Conservation (phyloP, 53 echinoderm and acorn worm genomes). For the Astropecten irregularis region DNA sequence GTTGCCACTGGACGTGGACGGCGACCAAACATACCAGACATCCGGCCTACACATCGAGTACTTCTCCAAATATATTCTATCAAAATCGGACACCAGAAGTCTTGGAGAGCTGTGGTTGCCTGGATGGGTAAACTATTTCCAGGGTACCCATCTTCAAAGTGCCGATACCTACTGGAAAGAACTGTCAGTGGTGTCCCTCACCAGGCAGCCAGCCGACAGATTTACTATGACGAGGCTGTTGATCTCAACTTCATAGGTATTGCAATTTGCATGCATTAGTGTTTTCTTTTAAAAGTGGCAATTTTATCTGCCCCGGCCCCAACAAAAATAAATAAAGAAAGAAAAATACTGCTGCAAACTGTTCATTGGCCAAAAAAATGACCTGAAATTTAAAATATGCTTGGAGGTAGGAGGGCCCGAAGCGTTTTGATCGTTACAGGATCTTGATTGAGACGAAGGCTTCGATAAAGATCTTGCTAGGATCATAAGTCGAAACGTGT, state of each 20-base stretch:
- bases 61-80: slow-evolving; percentile 32
- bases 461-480: too few relatives aligned
- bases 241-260: slow-evolving; percentile 48
- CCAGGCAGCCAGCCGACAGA: slow-evolving; percentile 5
- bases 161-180: slow-evolving; percentile 13
- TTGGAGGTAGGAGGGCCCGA: too few relatives aligned
- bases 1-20: slow-evolving; percentile 46
- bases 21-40: slow-evolving; percentile 14
- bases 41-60: slow-evolving; percentile 21
- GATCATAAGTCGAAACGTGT: too few relatives aligned
- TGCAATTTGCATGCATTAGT: too few relatives aligned
- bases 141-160: slow-evolving; percentile 12
- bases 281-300: too few relatives aligned
- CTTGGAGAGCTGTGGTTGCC: slow-evolving; percentile 20
- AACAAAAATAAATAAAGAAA: too few relatives aligned
- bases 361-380: too few relatives aligned
- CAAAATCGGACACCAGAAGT: slow-evolving; percentile 9
- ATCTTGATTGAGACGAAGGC: too few relatives aligned
- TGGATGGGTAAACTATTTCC: slow-evolving; percentile 50
- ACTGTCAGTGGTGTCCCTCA: slow-evolving; percentile 7
- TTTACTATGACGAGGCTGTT: slow-evolving; percentile 13
- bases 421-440: too few relatives aligned
- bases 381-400: too few relatives aligned
- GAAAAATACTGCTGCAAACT: too few relatives aligned
- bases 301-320: too few relatives aligned